Evolutionary conservation across 2,797 vertebrate species (phyloP).

Genomic region (Microctenopoma stevenorrisi): DNA sequence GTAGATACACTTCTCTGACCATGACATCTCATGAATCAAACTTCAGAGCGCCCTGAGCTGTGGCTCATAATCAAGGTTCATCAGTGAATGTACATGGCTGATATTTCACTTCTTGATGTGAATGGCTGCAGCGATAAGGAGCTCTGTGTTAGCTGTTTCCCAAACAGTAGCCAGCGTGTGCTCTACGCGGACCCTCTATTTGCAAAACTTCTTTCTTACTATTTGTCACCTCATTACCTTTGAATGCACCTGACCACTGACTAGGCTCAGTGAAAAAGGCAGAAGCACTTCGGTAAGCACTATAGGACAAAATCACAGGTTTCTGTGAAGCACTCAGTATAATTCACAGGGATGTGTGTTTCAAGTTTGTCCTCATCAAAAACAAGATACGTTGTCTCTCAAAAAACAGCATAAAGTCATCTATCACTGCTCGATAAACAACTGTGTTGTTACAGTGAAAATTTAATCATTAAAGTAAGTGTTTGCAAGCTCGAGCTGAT

Average conservation of each 20-base stretch:
- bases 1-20: slow-evolving; percentile 12
- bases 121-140: not conserved
- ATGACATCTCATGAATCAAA: slow-evolving; percentile 16
- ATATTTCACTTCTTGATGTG: not conserved
- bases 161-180: slow-evolving; percentile 1
- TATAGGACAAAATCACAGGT: not conserved
- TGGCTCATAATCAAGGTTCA: not conserved
- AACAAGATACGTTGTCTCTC: not conserved
- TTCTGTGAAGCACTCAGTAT: not conserved
- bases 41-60: not conserved
- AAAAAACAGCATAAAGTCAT: not conserved
- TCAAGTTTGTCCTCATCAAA: not conserved
- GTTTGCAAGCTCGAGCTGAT: no score
- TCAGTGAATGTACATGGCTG: not conserved
- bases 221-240: not conserved
- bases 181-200: slow-evolving; percentile 1
- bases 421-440: not conserved
- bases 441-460: no score
- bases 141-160: not conserved
- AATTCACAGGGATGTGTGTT: not conserved
- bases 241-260: not conserved
- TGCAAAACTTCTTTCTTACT: not conserved
- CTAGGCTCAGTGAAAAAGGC: not conserved
- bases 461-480: no score
- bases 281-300: not conserved